phyloP scores from a whole-genome alignment of 2,888 invertebrate genomes.

The Osmoderma eremita region DNA sequence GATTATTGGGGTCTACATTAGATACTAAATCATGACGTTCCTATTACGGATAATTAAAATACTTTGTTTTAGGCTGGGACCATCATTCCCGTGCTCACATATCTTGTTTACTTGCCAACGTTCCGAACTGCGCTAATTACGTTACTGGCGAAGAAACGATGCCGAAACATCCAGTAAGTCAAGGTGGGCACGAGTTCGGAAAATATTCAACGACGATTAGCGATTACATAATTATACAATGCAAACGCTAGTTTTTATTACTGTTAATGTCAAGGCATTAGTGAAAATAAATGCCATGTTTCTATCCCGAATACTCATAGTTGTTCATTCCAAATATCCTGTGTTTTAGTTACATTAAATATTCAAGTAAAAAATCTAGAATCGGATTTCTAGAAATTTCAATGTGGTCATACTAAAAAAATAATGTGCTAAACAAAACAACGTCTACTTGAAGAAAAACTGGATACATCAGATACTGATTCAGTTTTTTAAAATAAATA shows the following conservation, averaged over 20 bases:
- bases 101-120: conserved; percentile 42
- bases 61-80: conserved; percentile 38
- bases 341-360: too few relatives aligned
- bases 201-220: neutral
- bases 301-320: too few relatives aligned
- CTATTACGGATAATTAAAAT: conserved; percentile 20
- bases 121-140: conserved; percentile 39
- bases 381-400: too few relatives aligned
- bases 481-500: too few relatives aligned
- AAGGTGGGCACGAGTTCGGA: conserved; percentile 5
- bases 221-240: neutral
- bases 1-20: too few relatives aligned
- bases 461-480: too few relatives aligned
- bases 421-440: too few relatives aligned
- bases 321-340: too few relatives aligned
- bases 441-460: too few relatives aligned
- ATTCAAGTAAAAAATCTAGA: too few relatives aligned
- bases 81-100: conserved; percentile 41
- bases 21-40: neutral
- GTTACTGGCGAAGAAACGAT: conserved; percentile 32
- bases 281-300: conserved; percentile 7
- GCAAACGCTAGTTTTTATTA: neutral
- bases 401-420: too few relatives aligned
- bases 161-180: conserved; percentile 9
- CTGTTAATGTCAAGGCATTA: conserved; percentile 19